These are phyloP conservation scores for Nephrotoma guestfalica DNA, from an alignment of 2,888 invertebrate genomes.

Conservation along the genomic window DNA sequence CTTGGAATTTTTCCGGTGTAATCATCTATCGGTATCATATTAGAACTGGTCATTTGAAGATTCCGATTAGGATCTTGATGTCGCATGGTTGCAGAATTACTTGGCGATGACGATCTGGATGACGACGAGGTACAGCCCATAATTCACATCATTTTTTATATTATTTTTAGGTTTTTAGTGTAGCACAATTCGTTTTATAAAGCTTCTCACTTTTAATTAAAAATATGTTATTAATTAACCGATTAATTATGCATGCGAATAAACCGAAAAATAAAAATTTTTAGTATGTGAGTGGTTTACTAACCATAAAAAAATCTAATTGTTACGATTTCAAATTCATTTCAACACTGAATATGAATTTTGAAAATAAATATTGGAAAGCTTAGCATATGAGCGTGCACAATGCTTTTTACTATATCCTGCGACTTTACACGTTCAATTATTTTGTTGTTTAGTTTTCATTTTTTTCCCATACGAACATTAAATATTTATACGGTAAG, in stretches of 20 bases:
- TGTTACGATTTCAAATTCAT: background rate
- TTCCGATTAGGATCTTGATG: background rate
- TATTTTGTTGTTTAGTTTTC: background rate
- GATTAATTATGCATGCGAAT: background rate
- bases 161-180: background rate
- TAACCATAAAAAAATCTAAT: background rate
- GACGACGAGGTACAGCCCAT: background rate
- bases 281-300: background rate
- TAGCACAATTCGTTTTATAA: background rate
- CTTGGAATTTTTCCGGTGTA: background rate
- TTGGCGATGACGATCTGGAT: background rate
- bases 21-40: background rate
- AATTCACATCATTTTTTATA: background rate
- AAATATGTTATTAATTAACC: background rate
- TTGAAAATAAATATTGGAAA: background rate
- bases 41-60: background rate
- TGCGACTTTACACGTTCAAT: background rate
- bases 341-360: background rate
- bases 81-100: background rate
- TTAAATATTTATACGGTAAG: background rate
- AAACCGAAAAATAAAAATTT: background rate
- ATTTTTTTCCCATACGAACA: background rate
- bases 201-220: background rate
- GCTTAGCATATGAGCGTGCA: background rate
- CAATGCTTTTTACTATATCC: background rate